Base-by-base conservation (phyloP, 2,888 invertebrate genomes). In the Alloplasta piceator region DNA sequence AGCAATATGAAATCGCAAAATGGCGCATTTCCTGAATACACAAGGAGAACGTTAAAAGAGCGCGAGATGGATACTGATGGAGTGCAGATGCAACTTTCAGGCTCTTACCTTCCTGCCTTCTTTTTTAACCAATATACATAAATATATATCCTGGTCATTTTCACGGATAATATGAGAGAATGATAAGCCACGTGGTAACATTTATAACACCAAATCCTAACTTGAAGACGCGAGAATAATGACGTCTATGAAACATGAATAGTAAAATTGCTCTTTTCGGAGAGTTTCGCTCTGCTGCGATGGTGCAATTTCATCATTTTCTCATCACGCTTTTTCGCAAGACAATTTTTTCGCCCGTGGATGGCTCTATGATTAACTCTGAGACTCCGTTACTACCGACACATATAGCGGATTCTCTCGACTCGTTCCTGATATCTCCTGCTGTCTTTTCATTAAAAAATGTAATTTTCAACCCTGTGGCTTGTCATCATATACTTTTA, bases 21-120 rank as follows among this genome's bases (percentile, higher is more conserved):
- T 61, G 56, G 70, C 66, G 46, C 61, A 66, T 74, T 78, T 67
- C 66, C 70, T 55, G 81, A 70, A 81, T 78, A 78, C 78, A 12
- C 71, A 74, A 81, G 48, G 71, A 78, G 81, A 74, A 12, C 46
- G 50, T 61, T 63, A 14, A 43, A 41, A 26, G 10, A 26, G 41
- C 14, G 12, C 12, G 36, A 6, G 52, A 61, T 36, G 68, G 26
- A 60, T 70, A 64, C 70, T 74, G 43, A 46, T 61, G 71, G 66
- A 70, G 60, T 68, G 58, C 43, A 26, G 43, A 9, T 60, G 58
- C 56, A 75, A 58, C 58, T 75, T 58, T 46, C 26, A 36, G 3
- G 12, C 48, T 41, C 50, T 73, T 36, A n/a, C 68, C 46, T 41
- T 46, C 60, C 63, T 36, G 39, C 9, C 64, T 14, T 68, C 60